Evolutionary conservation across 2,113 vertebrate species (phyloP), one percentile per base, ranked within the genome.

Genomic region (Zapus hudsonius): DNA sequence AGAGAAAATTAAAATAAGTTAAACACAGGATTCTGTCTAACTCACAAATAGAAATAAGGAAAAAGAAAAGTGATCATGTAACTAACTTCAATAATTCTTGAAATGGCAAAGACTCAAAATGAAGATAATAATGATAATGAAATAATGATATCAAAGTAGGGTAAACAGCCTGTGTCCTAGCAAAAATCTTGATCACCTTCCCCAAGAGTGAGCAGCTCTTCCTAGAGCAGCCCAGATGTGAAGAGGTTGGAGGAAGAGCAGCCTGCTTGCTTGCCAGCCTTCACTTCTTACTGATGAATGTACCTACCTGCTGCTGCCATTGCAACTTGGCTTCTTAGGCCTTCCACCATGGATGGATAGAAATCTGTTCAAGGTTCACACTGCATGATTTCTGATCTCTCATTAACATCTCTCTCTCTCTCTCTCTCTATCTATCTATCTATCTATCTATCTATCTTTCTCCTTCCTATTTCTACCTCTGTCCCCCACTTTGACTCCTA

Each of bases 111-210:
- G 67, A 86, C 5, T 72, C 29, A 86, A 25, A 73, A 38, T 64
- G 27, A 74, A 87, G 94, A 84, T 38, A 81, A 42, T 63, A 94
- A 33, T 73, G n/a, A n/a, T n/a, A n/a, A n/a, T n/a, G n/a, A n/a
- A n/a, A 66, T 55, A 84, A 83, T 81, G 12, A 69, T 29, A 55
- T 44, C 16, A 31, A 64, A 61, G 47, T 80, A 80, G 25, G 63
- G 47, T 3, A 92, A 87, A 88, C 72, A 19, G 47, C 25, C 36
- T 70, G 20, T 83, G 33, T 57, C n/a, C 36, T 31, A 75, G 36
- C 67, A 74, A 69, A 86, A 83, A 57, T 74, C 92, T 93, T 87
- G 67, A 38, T 27, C 52, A 84, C n/a, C n/a, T n/a, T n/a, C n/a
- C n/a, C n/a, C n/a, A n/a, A n/a, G n/a, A n/a, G n/a, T n/a, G n/a